These are phyloP conservation scores for Atherinomorus stipes DNA, from an alignment of 2,113 vertebrate species.

Conservation along the genomic window DNA sequence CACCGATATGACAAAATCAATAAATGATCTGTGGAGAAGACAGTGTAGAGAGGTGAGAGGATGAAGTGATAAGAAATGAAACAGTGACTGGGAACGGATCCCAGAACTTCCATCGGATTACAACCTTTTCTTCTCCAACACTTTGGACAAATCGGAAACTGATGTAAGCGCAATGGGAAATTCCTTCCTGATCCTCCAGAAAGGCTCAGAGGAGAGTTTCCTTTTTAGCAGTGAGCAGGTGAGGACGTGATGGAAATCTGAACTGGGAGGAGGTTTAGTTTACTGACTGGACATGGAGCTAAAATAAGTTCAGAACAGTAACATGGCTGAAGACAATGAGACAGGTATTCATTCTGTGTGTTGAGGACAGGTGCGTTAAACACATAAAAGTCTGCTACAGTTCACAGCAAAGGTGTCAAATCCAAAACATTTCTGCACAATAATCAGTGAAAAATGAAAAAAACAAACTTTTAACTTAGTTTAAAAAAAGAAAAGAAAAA, in stretches of 20 bases:
- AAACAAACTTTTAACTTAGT: background rate
- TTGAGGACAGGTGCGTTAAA: slow-evolving; percentile 18
- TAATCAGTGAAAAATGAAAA: slow-evolving; percentile 10
- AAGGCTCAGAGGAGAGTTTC: background rate
- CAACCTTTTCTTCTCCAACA: slow-evolving; percentile 1
- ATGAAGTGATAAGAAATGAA: background rate
- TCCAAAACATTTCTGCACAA: slow-evolving; percentile 6
- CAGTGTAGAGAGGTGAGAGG: background rate
- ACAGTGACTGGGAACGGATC: background rate
- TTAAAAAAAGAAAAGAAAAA: background rate
- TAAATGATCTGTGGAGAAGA: slow-evolving; percentile 32
- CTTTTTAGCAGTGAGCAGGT: background rate
- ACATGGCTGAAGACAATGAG: background rate
- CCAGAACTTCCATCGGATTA: slow-evolving; percentile 2
- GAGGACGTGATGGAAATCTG: background rate
- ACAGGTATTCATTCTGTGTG: background rate
- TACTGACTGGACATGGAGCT: no score
- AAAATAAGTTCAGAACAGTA: background rate
- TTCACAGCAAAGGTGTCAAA: background rate
- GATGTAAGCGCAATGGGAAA: background rate
- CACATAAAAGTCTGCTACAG: background rate
- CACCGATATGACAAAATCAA: slow-evolving; percentile 57
- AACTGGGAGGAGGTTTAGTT: no score
- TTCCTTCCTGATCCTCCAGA: slow-evolving; percentile 1
- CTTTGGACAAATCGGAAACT: background rate